These are phyloP conservation scores for Ennomos fuscantarius DNA, from an alignment of 2,888 invertebrate species.

Conservation along the genomic window DNA sequence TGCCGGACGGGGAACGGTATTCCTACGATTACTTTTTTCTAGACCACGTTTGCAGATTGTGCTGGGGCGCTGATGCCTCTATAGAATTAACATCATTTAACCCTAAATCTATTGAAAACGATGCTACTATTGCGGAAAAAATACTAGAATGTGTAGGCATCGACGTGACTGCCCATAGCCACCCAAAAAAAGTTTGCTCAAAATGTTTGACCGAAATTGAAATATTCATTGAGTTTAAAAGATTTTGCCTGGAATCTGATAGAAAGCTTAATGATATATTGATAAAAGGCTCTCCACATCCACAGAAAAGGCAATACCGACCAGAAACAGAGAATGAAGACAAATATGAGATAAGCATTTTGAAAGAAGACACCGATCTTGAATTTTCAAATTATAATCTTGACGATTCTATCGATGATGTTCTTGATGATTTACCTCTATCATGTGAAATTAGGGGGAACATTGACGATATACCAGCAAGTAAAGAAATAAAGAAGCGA, in stretches of 20 bases:
- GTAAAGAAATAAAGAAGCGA: slow-evolving; percentile 48
- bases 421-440: slow-evolving; percentile 23
- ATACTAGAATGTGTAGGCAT: slow-evolving; percentile 65
- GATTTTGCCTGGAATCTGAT: slow-evolving; percentile 61
- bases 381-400: slow-evolving; percentile 26
- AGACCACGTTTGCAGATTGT: slow-evolving; percentile 66
- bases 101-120: slow-evolving; percentile 36
- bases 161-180: slow-evolving; percentile 46
- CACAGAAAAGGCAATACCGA: slow-evolving; percentile 1
- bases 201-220: slow-evolving; percentile 60
- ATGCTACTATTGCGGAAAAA: slow-evolving; percentile 48
- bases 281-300: slow-evolving; percentile 23
- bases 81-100: slow-evolving; percentile 46
- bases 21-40: slow-evolving; percentile 67
- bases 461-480: slow-evolving; percentile 15
- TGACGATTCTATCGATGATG: slow-evolving; percentile 15
- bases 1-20: slow-evolving; percentile 49
- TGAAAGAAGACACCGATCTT: slow-evolving; percentile 16
- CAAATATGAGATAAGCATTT: slow-evolving; percentile 2
- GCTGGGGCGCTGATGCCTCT: slow-evolving; percentile 62
- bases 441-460: slow-evolving; percentile 11
- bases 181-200: slow-evolving; percentile 61
- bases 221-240: slow-evolving; percentile 64
- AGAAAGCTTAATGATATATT: slow-evolving; percentile 55
- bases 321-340: slow-evolving; percentile 23